Conservation (phyloP, 2,797 vertebrate species). For the Epinephelus malabaricus region DNA sequence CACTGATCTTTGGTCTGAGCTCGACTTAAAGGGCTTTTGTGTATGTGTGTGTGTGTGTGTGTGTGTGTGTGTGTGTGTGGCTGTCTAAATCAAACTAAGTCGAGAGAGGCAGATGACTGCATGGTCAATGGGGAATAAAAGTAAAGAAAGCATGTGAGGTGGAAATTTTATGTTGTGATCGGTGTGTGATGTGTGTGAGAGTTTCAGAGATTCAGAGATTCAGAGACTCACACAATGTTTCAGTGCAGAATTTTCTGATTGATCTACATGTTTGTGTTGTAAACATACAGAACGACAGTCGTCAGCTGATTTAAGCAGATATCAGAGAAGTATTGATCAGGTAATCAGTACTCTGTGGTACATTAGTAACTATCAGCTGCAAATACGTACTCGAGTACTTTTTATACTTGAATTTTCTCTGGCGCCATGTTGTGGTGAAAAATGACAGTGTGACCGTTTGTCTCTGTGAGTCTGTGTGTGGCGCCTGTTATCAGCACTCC, state of each 20-base stretch:
- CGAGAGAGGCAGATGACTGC: background rate
- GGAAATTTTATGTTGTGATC: too few species aligned
- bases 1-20: too few species aligned
- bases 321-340: background rate
- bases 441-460: background rate
- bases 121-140: too few species aligned
- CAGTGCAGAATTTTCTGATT: too few species aligned
- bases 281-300: too few species aligned
- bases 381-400: too few species aligned
- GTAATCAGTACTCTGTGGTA: background rate
- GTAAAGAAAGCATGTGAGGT: too few species aligned
- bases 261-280: too few species aligned
- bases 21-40: background rate
- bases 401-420: background rate
- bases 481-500: conserved; percentile 68
- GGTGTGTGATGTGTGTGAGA: too few species aligned
- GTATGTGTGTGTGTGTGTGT: conserved; percentile 1
- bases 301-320: too few species aligned
- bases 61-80: background rate
- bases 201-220: too few species aligned
- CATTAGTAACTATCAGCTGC: background rate
- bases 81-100: background rate
- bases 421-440: conserved; percentile 15
- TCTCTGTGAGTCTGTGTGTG: conserved; percentile 48
- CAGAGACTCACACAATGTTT: too few species aligned